These are phyloP conservation scores for Pachypanchax playfairii DNA, from an alignment of 2,113 vertebrate species.

Conservation along the genomic window DNA sequence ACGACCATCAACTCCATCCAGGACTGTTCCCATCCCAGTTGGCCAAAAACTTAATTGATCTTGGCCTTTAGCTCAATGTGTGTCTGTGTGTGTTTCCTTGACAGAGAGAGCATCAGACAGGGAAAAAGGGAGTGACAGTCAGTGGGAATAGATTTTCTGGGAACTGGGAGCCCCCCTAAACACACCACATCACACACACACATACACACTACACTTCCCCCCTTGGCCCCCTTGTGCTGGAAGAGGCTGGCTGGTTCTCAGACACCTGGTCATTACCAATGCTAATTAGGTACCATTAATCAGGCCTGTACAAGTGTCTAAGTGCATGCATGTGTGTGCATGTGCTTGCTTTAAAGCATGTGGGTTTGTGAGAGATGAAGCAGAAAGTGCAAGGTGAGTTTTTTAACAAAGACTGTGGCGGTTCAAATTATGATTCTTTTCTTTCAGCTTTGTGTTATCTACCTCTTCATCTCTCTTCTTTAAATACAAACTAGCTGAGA, in stretches of 20 bases:
- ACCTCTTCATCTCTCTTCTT: neutral
- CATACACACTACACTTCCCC: conserved; percentile 25
- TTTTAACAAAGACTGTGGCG: conserved; percentile 3
- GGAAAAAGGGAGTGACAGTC: conserved; percentile 86
- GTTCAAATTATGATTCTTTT: neutral
- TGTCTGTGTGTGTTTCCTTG: conserved; percentile 42
- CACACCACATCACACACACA: conserved; percentile 47
- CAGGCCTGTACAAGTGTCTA: conserved; percentile 83
- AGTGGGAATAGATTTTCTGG: conserved; percentile 91
- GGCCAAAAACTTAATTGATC: conserved; percentile 70
- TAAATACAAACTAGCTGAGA: neutral
- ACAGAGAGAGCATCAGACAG: conserved; percentile 41
- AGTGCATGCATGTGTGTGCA: conserved; percentile 27
- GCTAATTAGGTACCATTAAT: conserved; percentile 99
- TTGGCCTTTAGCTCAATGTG: conserved; percentile 48
- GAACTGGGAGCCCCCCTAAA: conserved; percentile 78
- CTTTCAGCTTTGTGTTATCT: neutral
- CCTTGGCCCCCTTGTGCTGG: conserved; percentile 85
- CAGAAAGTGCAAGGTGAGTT: conserved; percentile 5
- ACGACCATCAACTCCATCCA: conserved; percentile 33
- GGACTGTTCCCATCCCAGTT: conserved; percentile 58
- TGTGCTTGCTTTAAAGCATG: conserved; percentile 58
- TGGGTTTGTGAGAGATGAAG: conserved; percentile 70
- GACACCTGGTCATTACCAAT: conserved; percentile 99
- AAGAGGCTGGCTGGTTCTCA: conserved; percentile 94